Evolutionary conservation across 1,140 invertebrate genomes (phyloP), one percentile per base, ranked within the genome.

Genomic region (Cardiocondyla obscurior): DNA sequence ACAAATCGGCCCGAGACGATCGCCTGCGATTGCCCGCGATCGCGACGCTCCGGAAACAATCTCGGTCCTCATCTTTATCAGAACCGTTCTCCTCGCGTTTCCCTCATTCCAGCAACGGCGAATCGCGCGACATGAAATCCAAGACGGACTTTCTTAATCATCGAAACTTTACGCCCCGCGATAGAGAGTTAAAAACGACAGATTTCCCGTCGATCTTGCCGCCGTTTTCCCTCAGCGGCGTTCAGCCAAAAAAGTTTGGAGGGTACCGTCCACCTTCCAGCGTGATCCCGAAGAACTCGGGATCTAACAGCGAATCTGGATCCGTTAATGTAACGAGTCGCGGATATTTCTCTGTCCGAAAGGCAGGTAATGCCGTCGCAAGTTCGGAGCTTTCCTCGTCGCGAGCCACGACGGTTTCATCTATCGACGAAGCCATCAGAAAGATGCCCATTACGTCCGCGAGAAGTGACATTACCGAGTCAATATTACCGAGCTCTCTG

Each of bases 281-380:
- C 6, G n/a, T 85, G 2, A 77, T 88, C 19, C 58, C 87, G 22
- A 86, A 79, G 42, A 86, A 90, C 42, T 70, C 87, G 6, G 90
- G 84, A 25, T 86, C 90, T 6, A 74, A 44, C 4, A 90, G 85
- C 81, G 90, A 90, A 8, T 84, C 84, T 16, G 82, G 88, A 19
- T 64, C 76, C 60, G 36, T 25, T 5, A 70, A 79, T 8, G 85
- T 86, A 1, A 3, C 25, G 58, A 53, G 5, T 73, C 16, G 25
- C 51, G 39, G 1, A 30, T 2, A 28, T 0, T 22, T 16, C 5
- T 69, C 67, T 2, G 16, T 0, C 0, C 30, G 46, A 22, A 83
- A 60, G 25, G 64, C 51, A 0, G 64, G 46, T 6, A 22, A 14
- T 12, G 7, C 28, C 0, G 12, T 53, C 0, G 1, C 28, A 2